Percentiles rank a stretch among this genome's conserved stretches.
These are phyloP conservation scores for Myrmecobius fasciatus DNA, from an alignment of 2,113 vertebrate genomes.

Conservation along the genomic window DNA sequence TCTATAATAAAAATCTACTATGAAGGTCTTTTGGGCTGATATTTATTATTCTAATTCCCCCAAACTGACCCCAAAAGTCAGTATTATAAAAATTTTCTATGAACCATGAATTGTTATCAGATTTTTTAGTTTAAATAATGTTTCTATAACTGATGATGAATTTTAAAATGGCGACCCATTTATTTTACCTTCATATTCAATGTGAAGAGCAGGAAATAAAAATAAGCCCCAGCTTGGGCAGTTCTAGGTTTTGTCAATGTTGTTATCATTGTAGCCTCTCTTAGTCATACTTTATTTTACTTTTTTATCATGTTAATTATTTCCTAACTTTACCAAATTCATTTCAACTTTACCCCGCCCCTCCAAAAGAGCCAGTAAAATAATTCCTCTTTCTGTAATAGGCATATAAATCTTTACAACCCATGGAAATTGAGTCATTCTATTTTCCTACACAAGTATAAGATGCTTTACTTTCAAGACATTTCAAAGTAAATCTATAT, in stretches of 20 bases:
- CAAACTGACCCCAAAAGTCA: not conserved
- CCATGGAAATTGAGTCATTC: not conserved
- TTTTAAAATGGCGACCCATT: not conserved
- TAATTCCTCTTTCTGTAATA: not conserved
- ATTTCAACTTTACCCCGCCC: not conserved
- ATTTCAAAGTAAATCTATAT: not conserved
- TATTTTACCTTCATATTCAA: not conserved
- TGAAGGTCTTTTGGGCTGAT: not conserved
- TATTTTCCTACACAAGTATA: not conserved
- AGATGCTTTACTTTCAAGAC: not conserved
- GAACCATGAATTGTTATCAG: not conserved
- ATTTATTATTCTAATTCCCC: not conserved
- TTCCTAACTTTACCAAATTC: not conserved
- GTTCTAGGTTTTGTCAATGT: not conserved
- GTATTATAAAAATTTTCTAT: not conserved
- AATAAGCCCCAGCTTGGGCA: not conserved
- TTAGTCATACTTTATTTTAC: not conserved
- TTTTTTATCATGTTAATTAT: not conserved
- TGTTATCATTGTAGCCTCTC: not conserved
- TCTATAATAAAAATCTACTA: not conserved
- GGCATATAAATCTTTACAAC: not conserved
- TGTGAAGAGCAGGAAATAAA: not conserved
- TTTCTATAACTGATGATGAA: not conserved
- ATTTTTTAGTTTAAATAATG: not conserved
- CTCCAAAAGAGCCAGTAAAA: not conserved